Percentiles rank a stretch among this genome's conserved stretches.
These are phyloP conservation scores for Myripristis jacobus DNA, from an alignment of 2,797 vertebrate genomes.

Conservation along the genomic window DNA sequence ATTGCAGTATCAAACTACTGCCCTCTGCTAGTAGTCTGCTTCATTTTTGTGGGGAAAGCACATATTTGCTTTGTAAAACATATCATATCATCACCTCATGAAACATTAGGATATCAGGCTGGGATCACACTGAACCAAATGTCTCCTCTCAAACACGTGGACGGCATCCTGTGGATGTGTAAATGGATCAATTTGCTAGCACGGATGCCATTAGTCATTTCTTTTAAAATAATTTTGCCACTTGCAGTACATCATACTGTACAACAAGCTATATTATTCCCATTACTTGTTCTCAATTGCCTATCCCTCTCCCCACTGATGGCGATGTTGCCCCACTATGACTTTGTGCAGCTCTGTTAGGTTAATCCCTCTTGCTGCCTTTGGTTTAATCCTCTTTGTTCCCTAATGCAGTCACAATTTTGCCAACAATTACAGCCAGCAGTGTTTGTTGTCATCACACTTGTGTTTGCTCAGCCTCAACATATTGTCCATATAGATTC, in stretches of 20 bases:
- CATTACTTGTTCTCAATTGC: neutral
- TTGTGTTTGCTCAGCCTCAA: neutral
- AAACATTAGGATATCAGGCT: neutral
- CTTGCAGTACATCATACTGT: neutral
- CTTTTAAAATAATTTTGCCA: neutral
- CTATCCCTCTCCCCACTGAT: neutral
- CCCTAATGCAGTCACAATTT: neutral
- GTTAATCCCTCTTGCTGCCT: constrained; percentile 9
- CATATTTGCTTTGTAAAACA: neutral
- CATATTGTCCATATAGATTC: neutral
- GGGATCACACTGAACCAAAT: neutral
- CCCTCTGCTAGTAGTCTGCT: too few relatives aligned
- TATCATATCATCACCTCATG: neutral
- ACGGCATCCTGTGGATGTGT: neutral
- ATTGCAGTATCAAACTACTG: too few relatives aligned
- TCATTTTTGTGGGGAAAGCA: too few relatives aligned
- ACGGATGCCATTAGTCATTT: neutral
- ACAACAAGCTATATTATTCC: neutral
- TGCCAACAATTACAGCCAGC: neutral
- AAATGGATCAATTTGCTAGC: too few relatives aligned
- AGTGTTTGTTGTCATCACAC: neutral
- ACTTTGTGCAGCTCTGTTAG: constrained; percentile 26
- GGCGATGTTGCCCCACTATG: neutral
- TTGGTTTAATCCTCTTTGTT: constrained; percentile 16
- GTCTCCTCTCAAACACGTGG: neutral